phyloP scores from a whole-genome alignment of 1,140 invertebrate genomes.

The Monochamus saltuarius region DNA sequence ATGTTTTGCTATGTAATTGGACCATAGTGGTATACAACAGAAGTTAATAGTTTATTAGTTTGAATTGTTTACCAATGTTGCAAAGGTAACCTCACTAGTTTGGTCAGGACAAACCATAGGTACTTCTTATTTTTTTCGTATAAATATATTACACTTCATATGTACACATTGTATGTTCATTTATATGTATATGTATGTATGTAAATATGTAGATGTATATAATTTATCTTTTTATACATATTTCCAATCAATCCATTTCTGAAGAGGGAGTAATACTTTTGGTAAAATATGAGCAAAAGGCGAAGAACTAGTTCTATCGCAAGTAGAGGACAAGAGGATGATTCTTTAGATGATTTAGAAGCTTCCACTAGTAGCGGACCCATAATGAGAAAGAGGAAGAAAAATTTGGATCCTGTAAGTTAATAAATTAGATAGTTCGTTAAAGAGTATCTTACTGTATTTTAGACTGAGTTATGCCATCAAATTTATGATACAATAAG shows the following conservation, averaged over 20 bases:
- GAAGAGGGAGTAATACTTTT: neutral
- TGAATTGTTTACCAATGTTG: constrained; percentile 16
- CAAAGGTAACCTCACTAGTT: constrained; percentile 20
- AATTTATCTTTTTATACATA: neutral
- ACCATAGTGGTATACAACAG: no score
- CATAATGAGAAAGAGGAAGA: constrained; percentile 43
- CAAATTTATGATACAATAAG: constrained; percentile 90
- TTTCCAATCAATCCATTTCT: neutral
- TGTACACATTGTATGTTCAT: neutral
- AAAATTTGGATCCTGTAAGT: constrained; percentile 50
- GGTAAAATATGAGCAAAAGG: constrained; percentile 49
- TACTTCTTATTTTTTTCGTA: constrained; percentile 7
- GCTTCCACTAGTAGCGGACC: constrained; percentile 45
- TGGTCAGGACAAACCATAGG: neutral
- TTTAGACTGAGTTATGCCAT: constrained; percentile 82
- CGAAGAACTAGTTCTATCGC: constrained; percentile 63
- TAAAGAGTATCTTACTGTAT: constrained; percentile 21
- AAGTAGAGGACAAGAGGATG: constrained; percentile 65
- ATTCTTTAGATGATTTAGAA: constrained; percentile 46
- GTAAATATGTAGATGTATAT: neutral
- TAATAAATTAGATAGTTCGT: no score
- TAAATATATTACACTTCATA: neutral
- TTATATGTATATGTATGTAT: neutral
- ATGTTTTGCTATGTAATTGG: neutral
- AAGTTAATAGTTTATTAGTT: no score